These are phyloP conservation scores for Acronicta alni DNA, from an alignment of 2,888 invertebrate genomes.

Conservation along the genomic window DNA sequence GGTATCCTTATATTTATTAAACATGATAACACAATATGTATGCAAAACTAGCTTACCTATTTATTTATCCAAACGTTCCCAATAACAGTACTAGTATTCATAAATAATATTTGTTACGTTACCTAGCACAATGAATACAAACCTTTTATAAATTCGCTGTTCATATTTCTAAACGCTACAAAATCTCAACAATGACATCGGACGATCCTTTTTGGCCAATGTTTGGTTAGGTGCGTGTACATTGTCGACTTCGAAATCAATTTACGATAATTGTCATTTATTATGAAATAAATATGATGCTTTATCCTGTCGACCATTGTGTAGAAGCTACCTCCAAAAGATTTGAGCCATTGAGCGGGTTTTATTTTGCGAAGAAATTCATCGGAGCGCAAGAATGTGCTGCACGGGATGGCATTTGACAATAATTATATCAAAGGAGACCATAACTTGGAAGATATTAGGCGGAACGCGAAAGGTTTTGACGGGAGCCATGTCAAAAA, in stretches of 20 bases:
- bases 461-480: constrained; percentile 77
- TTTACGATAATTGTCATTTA: constrained; percentile 89
- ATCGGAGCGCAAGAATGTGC: constrained; percentile 72
- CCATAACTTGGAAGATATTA: constrained; percentile 79
- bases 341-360: constrained; percentile 76
- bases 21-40: constrained; percentile 25
- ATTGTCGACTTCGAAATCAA: constrained; percentile 85
- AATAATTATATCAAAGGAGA: constrained; percentile 82
- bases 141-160: constrained; percentile 71
- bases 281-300: constrained; percentile 89
- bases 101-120: constrained; percentile 82
- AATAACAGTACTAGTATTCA: constrained; percentile 64
- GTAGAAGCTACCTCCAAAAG: constrained; percentile 69
- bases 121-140: constrained; percentile 78
- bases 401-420: constrained; percentile 79
- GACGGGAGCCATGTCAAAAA: constrained; percentile 73
- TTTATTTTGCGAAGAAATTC: constrained; percentile 82
- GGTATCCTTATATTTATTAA: background rate
- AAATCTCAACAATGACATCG: constrained; percentile 80
- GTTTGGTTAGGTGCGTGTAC: constrained; percentile 91
- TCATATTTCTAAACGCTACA: constrained; percentile 65
- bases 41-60: constrained; percentile 45
- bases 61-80: constrained; percentile 59
- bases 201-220: constrained; percentile 90
- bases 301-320: constrained; percentile 80